Conservation (phyloP, 2,797 vertebrate species). For the Sardinella longiceps region DNA sequence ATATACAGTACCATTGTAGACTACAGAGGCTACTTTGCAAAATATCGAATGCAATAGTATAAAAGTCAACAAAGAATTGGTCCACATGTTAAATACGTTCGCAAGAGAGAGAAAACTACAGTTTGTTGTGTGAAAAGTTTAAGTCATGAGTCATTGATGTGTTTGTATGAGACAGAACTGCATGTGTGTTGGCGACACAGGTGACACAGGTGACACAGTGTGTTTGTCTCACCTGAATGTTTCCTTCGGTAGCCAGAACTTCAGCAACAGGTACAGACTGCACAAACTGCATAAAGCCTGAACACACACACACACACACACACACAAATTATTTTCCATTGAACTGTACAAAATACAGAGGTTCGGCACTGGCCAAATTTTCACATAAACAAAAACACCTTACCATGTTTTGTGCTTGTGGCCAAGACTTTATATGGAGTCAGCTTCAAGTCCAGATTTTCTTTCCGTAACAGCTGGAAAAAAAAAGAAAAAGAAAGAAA, state of each 20-base stretch:
- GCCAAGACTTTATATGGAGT: slow-evolving; percentile 97
- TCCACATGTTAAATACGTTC: too few species aligned
- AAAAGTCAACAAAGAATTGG: too few species aligned
- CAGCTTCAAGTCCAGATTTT: slow-evolving; percentile 96
- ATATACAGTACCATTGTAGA: too few species aligned
- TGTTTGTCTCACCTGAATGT: slow-evolving; percentile 87
- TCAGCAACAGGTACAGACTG: slow-evolving; percentile 98
- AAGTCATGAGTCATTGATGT: neutral
- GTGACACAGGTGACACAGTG: too few species aligned
- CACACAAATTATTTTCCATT: too few species aligned
- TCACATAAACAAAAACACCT: too few species aligned
- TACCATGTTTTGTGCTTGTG: slow-evolving; percentile 97
- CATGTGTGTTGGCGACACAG: neutral
- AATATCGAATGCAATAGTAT: too few species aligned
- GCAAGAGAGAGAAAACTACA: too few species aligned
- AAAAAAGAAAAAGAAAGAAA: slow-evolving; percentile 16
- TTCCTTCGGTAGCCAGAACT: slow-evolving; percentile 95
- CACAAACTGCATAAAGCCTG: slow-evolving; percentile 99
- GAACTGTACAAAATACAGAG: too few species aligned
- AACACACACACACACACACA: slow-evolving; percentile 13
- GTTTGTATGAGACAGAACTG: neutral
- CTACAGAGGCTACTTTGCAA: too few species aligned
- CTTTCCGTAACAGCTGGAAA: slow-evolving; percentile 90
- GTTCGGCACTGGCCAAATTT: too few species aligned
- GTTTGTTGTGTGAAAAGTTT: too few species aligned